Evolutionary conservation across 2,113 vertebrate species (phyloP), one percentile per base, ranked within the genome.

Genomic region (Synodontis membranacea): DNA sequence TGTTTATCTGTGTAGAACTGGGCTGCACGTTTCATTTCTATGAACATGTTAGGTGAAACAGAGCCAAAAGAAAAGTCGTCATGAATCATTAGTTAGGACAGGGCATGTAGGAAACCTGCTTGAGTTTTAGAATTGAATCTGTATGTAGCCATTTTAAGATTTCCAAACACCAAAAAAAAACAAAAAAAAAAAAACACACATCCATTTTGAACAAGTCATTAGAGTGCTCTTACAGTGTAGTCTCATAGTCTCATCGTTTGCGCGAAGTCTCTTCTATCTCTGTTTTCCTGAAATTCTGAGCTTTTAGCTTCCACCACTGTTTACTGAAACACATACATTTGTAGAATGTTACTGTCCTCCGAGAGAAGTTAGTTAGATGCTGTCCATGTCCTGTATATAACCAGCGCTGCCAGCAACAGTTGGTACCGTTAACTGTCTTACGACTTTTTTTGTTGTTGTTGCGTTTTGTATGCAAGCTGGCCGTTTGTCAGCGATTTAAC

Each of bases 251-350:
- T 72, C 37, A 72, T 72, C 21, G 19, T 72, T 72, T 72, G 68
- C 3, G 37, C 4, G 37, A 42, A 10, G 68, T 72, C 68, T 72
- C 68, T 72, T 72, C 39, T 72, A 72, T 44, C 68, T 42, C 37
- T 23, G 9, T 72, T 72, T 72, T 72, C 68, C 37, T 72, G 68
- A 72, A 72, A 68, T 68, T 68, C 64, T 68, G 64, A 72, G 21
- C 21, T 72, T 44, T 72, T 44, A 42, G 68, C 21, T 72, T 72
- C 68, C 68, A 44, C 68, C 68, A 72, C 9, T 72, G 68, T 42
- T 42, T 44, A 72, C 68, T 72, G 68, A 72, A 72, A 72, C 37
- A 72, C 68, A 72, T 42, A 72, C 37, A 72, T 42, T 37, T 72
- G 37, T 70, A 42, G 39, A 70, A 42, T 70, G 68, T 72, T 72